A percentile compares a stretch with the other conserved stretches of the same genome.
phyloP scores from a whole-genome alignment of 2,888 invertebrate genomes.

The Tethea ocularis region DNA sequence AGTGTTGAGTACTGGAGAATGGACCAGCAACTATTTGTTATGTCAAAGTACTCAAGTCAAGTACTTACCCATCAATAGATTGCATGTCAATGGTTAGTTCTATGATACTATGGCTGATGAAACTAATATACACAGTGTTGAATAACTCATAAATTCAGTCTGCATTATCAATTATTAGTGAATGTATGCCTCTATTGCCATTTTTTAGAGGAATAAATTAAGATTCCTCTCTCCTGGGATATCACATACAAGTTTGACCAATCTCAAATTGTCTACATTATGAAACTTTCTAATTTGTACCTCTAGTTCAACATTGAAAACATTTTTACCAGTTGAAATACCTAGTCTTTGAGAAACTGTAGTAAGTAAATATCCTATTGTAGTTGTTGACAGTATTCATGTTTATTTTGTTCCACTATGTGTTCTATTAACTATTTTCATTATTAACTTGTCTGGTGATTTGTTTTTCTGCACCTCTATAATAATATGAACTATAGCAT shows the following conservation, averaged over 20 bases:
- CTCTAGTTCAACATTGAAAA: slow-evolving; percentile 1
- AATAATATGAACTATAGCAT: slow-evolving; percentile 4
- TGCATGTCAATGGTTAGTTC: not conserved
- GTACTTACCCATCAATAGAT: not conserved
- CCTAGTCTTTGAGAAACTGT: slow-evolving; percentile 2
- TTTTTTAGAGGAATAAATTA: not conserved
- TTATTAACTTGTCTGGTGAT: slow-evolving; percentile 32
- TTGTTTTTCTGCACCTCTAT: slow-evolving; percentile 25
- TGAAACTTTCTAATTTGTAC: not conserved
- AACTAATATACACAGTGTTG: slow-evolving; percentile 4
- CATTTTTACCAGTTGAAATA: slow-evolving; percentile 5
- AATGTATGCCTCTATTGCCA: not conserved
- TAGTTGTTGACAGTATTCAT: not conserved
- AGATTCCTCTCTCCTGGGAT: not conserved
- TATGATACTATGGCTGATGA: not conserved
- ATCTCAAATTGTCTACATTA: not conserved
- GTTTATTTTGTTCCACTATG: slow-evolving; percentile 47
- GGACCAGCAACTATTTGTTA: not conserved
- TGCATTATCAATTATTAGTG: slow-evolving; percentile 2
- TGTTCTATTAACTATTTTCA: slow-evolving; percentile 34
- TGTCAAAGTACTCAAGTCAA: not conserved
- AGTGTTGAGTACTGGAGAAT: not conserved
- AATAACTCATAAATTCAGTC: not conserved
- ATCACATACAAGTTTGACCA: not conserved
- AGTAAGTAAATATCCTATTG: not conserved